phyloP scores from a whole-genome alignment of 35 echinoderm and acorn worm species.

The Stichopus chloronotus region DNA sequence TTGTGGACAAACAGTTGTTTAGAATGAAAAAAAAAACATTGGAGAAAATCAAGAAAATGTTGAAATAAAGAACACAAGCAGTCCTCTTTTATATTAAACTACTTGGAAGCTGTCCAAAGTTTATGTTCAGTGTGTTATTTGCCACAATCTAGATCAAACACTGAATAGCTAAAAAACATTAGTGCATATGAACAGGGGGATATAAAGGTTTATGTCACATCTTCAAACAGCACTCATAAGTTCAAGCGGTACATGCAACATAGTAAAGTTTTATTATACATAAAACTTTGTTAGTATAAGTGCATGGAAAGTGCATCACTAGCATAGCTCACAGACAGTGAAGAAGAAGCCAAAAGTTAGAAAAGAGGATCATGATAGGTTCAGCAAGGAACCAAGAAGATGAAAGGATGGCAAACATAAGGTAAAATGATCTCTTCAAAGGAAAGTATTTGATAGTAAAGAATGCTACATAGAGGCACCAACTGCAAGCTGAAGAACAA shows the following conservation, averaged over 20 bases:
- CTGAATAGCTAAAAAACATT: neutral
- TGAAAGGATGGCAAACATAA: too few relatives aligned
- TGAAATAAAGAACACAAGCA: too few relatives aligned
- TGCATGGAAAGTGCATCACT: neutral
- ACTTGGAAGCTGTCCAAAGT: neutral
- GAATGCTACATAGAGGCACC: conserved; percentile 16
- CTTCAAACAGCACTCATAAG: neutral
- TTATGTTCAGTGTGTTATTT: neutral
- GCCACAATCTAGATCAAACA: neutral
- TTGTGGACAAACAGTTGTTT: too few relatives aligned
- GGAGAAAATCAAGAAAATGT: too few relatives aligned
- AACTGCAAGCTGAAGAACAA: neutral
- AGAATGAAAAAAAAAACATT: too few relatives aligned
- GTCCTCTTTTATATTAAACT: too few relatives aligned
- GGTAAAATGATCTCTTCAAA: conserved; percentile 13
- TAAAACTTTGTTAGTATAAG: neutral
- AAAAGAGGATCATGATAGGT: too few relatives aligned
- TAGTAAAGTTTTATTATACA: too few relatives aligned
- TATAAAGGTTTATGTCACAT: neutral
- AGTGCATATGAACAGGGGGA: too few relatives aligned
- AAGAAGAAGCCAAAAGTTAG: too few relatives aligned
- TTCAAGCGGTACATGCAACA: neutral
- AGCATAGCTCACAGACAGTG: conserved; percentile 28
- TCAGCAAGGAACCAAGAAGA: too few relatives aligned
- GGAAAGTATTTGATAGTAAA: conserved; percentile 36